phyloP scores from a whole-genome alignment of 2,113 vertebrate species.

The Lophochroa leadbeateri region DNA sequence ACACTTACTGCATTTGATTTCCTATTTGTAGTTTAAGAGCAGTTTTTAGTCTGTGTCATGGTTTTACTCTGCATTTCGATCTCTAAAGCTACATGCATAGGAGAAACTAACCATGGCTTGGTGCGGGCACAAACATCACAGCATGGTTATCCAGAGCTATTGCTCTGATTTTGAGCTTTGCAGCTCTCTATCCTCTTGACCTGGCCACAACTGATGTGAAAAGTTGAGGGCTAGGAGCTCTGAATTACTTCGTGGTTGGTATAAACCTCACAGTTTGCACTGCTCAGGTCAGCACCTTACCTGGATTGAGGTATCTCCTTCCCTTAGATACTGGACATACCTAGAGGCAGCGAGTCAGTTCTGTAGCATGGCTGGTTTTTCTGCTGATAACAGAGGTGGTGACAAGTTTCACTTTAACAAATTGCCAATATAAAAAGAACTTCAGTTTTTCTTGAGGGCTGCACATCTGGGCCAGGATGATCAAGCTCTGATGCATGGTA shows the following conservation, averaged over 20 bases:
- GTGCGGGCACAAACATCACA: background rate
- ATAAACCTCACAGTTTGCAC: fast-evolving
- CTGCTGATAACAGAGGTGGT: background rate
- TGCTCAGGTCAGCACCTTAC: no score
- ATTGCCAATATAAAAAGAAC: background rate
- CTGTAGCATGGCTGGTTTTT: background rate
- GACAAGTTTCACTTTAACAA: background rate
- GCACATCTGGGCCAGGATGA: background rate
- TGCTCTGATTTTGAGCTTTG: background rate
- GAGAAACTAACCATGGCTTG: fast-evolving
- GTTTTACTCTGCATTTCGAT: background rate
- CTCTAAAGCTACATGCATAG: background rate
- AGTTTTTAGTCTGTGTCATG: no score
- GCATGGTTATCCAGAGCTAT: background rate
- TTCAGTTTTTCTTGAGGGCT: background rate
- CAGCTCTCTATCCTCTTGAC: background rate
- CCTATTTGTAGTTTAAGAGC: background rate
- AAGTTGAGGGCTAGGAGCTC: background rate
- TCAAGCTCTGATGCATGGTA: background rate
- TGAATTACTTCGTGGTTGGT: background rate
- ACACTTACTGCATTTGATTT: background rate
- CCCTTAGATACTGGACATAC: fast-evolving
- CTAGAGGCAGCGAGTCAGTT: background rate
- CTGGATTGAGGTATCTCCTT: background rate
- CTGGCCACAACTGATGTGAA: background rate